Base-by-base conservation (phyloP, 1,140 invertebrate genomes). In the Drosophila cardini region DNA sequence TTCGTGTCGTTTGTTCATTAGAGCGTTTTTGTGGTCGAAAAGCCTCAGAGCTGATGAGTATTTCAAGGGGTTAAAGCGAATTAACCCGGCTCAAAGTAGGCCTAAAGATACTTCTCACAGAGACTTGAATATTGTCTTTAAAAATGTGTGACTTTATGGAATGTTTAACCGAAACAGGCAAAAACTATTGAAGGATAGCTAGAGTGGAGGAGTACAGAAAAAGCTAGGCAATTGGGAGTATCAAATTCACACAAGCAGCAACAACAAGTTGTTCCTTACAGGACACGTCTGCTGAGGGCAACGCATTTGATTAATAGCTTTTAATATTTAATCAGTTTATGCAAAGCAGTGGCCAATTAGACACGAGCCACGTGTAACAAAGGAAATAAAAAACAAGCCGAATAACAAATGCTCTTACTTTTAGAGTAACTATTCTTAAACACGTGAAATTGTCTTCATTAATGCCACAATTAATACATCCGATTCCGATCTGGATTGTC, bases 291-390 rank as follows among this genome's bases (percentile, higher is more conserved):
- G 26, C 16, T 40, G 8, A 55, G 6, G 40, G 34, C 45, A 61
- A 21, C 32, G 60, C 63, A 73, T 73, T 82, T 82, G 69, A 82
- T 82, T 70, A 82, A 82, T 82, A 63, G 56, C 32, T 55, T 70
- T 81, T 62, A 74, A 82, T 81, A 81, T 74, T 82, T 74, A 78
- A 82, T 78, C 62, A 53, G 60, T 65, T 62, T 32, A 36, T 36
- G 55, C 63, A 42, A 38, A 60, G 63, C 10, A 18, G 7, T 10
- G 21, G 56, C 38, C 26, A 61, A 56, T 64, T 77, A 45, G 36
- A 38, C 38, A 48, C 26, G 8, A 67, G 13, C 9, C 53, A 34
- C n/a, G 13, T 34, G n/a, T 26, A 15, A 9, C 26, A 7, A 2
- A 38, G 50, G 8, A 10, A 34, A 36, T 26, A 21, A 50, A 32